Evolutionary conservation across 1,140 invertebrate genomes (phyloP).

Genomic region (Mizuhopecten yessoensis): DNA sequence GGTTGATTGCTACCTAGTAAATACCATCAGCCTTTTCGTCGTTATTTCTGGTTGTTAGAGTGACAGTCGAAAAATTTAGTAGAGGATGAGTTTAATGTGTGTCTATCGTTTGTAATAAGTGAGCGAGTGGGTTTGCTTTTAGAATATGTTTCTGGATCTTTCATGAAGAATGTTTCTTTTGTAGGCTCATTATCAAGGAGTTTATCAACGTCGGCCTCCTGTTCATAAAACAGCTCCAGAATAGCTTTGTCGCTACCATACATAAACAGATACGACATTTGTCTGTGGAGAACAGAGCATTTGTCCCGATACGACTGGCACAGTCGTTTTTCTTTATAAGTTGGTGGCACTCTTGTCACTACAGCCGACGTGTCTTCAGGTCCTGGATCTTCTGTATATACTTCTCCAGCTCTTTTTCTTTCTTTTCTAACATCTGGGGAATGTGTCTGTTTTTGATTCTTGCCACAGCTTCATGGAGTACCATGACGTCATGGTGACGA

Average conservation of each 20-base stretch:
- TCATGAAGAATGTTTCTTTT: not conserved
- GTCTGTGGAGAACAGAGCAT: not conserved
- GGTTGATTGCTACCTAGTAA: too few species aligned
- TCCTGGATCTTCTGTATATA: not conserved
- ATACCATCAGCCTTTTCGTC: too few species aligned
- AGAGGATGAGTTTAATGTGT: too few species aligned
- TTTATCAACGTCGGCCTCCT: not conserved
- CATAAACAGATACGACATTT: not conserved
- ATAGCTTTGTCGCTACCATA: not conserved
- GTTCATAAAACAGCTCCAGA: not conserved
- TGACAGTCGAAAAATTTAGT: too few species aligned
- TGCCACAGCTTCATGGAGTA: not conserved
- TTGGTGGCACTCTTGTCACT: not conserved
- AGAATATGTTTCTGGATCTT: not conserved
- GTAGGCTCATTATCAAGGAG: not conserved
- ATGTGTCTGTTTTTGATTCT: not conserved
- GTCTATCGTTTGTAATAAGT: too few species aligned
- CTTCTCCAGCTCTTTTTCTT: not conserved
- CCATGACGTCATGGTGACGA: not conserved
- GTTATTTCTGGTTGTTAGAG: too few species aligned
- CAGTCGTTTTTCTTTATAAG: not conserved
- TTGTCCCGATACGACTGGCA: not conserved
- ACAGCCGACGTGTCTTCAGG: not conserved
- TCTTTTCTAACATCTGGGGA: not conserved
- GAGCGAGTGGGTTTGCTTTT: too few species aligned